Evolutionary conservation across 2,113 vertebrate genomes (phyloP).

Genomic region (Isurus oxyrinchus): DNA sequence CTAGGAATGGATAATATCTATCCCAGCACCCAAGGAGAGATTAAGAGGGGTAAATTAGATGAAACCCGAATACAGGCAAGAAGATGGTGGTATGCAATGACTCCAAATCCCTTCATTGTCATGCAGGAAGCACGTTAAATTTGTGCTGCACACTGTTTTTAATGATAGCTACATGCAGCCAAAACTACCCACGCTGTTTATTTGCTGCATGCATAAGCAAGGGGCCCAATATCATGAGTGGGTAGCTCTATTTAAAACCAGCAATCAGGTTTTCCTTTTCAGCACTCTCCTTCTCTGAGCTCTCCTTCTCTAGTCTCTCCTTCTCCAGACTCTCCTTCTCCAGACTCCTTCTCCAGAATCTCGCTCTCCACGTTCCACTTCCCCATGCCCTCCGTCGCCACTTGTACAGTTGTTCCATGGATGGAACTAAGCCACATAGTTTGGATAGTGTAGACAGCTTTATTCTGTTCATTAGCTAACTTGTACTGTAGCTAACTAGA

Average conservation of each 20-base stretch:
- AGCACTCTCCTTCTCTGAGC: not conserved
- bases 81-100: not conserved
- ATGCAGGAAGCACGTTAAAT: not conserved
- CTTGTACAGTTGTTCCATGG: not conserved
- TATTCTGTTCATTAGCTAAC: not conserved
- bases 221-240: not conserved
- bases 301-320: not conserved
- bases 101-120: not conserved
- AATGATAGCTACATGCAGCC: not conserved
- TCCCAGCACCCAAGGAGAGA: not conserved
- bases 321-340: not conserved
- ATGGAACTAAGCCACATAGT: not conserved
- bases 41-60: not conserved
- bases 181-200: not conserved
- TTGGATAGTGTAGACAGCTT: not conserved
- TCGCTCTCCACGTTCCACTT: not conserved
- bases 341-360: not conserved
- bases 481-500: too few species aligned
- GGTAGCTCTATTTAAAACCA: not conserved
- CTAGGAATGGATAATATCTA: not conserved
- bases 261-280: not conserved
- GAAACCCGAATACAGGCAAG: not conserved
- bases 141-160: not conserved
- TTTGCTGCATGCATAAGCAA: not conserved
- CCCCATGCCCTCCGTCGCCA: not conserved